Evolutionary conservation across 2,113 vertebrate species (phyloP), one percentile per base, ranked within the genome.

Genomic region (Oreocharis arfaki): DNA sequence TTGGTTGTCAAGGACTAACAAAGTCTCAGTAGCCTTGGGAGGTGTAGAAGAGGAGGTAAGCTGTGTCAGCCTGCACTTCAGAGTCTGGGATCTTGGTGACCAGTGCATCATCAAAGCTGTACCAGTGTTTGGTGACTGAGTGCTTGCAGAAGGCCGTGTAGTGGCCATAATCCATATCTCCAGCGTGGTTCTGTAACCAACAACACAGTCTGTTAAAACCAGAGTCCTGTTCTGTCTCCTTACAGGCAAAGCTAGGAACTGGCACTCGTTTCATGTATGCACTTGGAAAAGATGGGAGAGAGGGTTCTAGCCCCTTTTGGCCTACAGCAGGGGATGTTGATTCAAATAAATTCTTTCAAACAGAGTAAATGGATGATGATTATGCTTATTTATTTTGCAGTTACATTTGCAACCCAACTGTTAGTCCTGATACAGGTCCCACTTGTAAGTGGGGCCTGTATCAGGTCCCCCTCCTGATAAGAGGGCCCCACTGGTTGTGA

Each of bases 81-180:
- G 95, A 91, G 11, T 98, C 97, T 71, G 97, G 95, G 46, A 99
- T 97, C 79, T 97, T 83, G 35, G 89, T 98, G 87, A 98, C 97
- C 22, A 69, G 77, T 0, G 96, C 94, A 71, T 99, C 98, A 7
- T 99, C 98, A 76, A 99, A 99, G 47, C 97, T 97, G 86, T 98
- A 98, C 98, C 99, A 99, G 81, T 70, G 96, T 44, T 91, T 89
- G 49, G 97, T 98, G 49, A 94, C 50, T 0, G 98, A 89, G 77
- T 98, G 98, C 95, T 98, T 98, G 94, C 98, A 99, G 97, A 98
- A 98, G 1, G 99, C 98, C 0, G 98, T 99, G 95, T 99, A 99
- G 97, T 99, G 99, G 78, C 99, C 99, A 65, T 97, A 96, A 39
- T 99, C 98, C 89, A 99, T 96, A 79, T 98, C 97, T n/a, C 98